Conservation (phyloP, 2,797 vertebrate genomes). For the Danio aesculapii region DNA sequence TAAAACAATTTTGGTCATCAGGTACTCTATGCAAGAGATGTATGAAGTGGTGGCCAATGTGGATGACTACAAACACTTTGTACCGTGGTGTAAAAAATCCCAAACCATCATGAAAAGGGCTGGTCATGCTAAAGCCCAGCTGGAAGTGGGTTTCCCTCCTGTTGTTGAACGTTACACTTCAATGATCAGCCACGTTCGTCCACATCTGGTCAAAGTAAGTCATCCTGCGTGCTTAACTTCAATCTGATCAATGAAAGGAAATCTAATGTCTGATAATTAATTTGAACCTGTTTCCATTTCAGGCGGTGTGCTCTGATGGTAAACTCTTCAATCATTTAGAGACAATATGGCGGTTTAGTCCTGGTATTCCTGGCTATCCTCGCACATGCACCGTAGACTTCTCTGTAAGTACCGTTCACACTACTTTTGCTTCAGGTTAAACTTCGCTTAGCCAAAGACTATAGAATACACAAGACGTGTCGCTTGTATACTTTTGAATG, state of each 20-base stretch:
- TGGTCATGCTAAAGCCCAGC: slow-evolving; percentile 89
- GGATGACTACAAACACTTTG: slow-evolving; percentile 93
- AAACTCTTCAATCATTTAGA: slow-evolving; percentile 96
- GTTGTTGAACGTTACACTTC: slow-evolving; percentile 93
- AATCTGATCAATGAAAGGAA: neutral
- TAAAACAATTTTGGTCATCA: slow-evolving; percentile 59
- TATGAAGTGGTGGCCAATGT: slow-evolving; percentile 93
- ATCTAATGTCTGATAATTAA: neutral
- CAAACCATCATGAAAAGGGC: slow-evolving; percentile 86
- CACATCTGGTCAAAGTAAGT: slow-evolving; percentile 94
- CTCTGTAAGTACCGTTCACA: slow-evolving; percentile 82
- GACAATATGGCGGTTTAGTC: slow-evolving; percentile 95
- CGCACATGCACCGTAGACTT: slow-evolving; percentile 97
- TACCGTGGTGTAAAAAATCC: slow-evolving; percentile 96
- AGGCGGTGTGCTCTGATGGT: slow-evolving; percentile 92
- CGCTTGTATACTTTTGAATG: too few species aligned
- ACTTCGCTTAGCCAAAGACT: too few species aligned
- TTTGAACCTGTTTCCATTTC: neutral
- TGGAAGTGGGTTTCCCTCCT: slow-evolving; percentile 94
- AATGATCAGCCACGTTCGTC: slow-evolving; percentile 90
- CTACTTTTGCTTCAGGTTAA: neutral
- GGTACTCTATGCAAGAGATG: slow-evolving; percentile 98
- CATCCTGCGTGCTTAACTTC: neutral
- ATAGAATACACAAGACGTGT: too few species aligned
- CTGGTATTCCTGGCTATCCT: slow-evolving; percentile 93